phyloP scores from a whole-genome alignment of 2,797 vertebrate species.

The Mormyrus proboscirostris region DNA sequence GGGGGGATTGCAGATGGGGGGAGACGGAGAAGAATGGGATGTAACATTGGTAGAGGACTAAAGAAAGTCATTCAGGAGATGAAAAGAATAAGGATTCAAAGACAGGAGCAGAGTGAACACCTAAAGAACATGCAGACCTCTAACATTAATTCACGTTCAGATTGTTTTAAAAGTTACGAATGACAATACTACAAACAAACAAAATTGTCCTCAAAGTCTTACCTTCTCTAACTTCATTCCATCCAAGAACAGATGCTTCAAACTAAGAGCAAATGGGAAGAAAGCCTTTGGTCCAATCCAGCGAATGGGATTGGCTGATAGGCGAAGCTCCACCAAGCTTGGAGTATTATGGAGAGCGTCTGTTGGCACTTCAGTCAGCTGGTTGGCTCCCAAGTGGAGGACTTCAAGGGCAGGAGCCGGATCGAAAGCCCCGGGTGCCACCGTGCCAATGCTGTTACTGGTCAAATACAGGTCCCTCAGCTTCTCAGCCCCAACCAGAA shows the following conservation, averaged over 20 bases:
- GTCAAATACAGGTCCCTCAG: slow-evolving; percentile 76
- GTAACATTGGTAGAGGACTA: neutral
- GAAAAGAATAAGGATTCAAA: neutral
- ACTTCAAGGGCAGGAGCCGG: slow-evolving; percentile 67
- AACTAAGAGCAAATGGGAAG: slow-evolving; percentile 54
- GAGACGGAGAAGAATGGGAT: too few relatives aligned
- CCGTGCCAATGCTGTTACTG: slow-evolving; percentile 58
- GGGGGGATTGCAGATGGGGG: neutral
- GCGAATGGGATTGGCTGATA: slow-evolving; percentile 73
- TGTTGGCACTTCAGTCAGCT: slow-evolving; percentile 70
- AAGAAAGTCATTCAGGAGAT: neutral
- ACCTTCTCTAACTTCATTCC: slow-evolving; percentile 78
- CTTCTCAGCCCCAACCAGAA: slow-evolving; percentile 53
- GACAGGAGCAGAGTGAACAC: neutral
- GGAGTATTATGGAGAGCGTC: slow-evolving; percentile 56
- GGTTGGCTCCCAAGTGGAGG: slow-evolving; percentile 77
- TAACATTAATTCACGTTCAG: neutral
- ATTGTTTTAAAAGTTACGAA: neutral
- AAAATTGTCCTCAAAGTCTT: slow-evolving; percentile 9
- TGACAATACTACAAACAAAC: neutral
- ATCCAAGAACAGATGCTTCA: slow-evolving; percentile 82
- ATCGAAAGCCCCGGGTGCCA: slow-evolving; percentile 61
- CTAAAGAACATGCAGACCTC: neutral
- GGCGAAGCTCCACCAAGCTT: slow-evolving; percentile 68
- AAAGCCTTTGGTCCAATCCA: slow-evolving; percentile 63